Conservation (phyloP, 1,140 invertebrate species). For the Meloidogyne floridensis region DNA sequence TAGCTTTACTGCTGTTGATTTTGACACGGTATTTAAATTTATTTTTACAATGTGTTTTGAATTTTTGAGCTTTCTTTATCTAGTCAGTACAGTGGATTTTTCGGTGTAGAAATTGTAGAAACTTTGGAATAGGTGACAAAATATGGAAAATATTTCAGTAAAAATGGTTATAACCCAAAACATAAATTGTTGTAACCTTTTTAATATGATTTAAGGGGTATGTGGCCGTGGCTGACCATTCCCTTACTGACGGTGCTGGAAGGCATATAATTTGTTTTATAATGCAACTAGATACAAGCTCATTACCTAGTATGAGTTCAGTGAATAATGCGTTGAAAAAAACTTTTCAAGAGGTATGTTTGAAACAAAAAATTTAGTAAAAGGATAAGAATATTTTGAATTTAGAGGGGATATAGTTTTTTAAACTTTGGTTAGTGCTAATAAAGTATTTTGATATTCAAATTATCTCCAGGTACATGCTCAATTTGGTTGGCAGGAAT, state of each 20-base stretch:
- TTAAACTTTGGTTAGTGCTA: no score
- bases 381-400: no score
- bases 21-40: slow-evolving; percentile 52
- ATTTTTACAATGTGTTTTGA: background rate
- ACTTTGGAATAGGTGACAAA: no score
- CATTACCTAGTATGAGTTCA: slow-evolving; percentile 47
- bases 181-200: no score
- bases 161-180: no score
- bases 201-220: slow-evolving; percentile 49
- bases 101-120: no score
- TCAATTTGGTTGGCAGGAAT: slow-evolving; percentile 65
- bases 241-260: slow-evolving; percentile 57
- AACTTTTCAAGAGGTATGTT: slow-evolving; percentile 49
- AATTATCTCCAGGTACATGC: slow-evolving; percentile 32
- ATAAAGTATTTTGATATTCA: no score
- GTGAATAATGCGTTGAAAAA: slow-evolving; percentile 47
- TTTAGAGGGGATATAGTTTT: no score
- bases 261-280: slow-evolving; percentile 60
- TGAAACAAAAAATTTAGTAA: no score
- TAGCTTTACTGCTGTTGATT: slow-evolving; percentile 65
- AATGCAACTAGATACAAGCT: slow-evolving; percentile 57
- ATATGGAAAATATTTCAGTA: no score
- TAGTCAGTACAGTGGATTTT: no score
- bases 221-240: slow-evolving; percentile 62
- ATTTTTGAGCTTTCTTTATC: no score